These are phyloP conservation scores for Pterophyllum scalare DNA, from an alignment of 2,113 vertebrate genomes.

Conservation along the genomic window DNA sequence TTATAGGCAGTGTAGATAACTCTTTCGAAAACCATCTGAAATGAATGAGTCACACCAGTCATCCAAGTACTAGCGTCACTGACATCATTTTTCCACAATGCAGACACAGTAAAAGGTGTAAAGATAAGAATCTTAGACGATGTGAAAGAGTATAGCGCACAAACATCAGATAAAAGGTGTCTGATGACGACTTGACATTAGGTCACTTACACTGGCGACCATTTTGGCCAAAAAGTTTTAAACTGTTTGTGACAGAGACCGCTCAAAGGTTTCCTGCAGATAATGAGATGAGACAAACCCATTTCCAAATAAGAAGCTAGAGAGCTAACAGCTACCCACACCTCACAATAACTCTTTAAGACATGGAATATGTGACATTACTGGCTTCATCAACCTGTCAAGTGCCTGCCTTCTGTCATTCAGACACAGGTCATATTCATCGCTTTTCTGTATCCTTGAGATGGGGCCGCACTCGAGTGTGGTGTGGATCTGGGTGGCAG, in stretches of 20 bases:
- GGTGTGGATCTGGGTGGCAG: too few species aligned
- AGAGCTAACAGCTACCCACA: background rate
- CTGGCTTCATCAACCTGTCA: background rate
- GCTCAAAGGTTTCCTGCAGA: background rate
- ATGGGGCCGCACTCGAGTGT: background rate
- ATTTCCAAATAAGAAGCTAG: background rate
- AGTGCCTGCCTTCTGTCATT: background rate
- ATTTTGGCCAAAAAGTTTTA: background rate
- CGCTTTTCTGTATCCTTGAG: background rate
- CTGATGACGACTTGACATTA: conserved; percentile 17
- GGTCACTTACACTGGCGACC: background rate
- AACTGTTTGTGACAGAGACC: background rate
- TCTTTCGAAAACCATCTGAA: conserved; percentile 46
- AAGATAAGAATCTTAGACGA: conserved; percentile 34
- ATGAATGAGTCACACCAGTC: conserved; percentile 27
- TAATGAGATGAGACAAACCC: background rate
- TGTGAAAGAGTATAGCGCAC: conserved; percentile 46
- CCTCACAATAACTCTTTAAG: background rate
- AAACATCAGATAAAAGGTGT: conserved; percentile 20
- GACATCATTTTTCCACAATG: conserved; percentile 51
- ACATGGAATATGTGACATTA: background rate
- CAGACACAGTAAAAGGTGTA: conserved; percentile 40
- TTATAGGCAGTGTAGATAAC: conserved; percentile 16
- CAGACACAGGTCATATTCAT: background rate
- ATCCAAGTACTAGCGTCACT: conserved; percentile 14